phyloP scores from a whole-genome alignment of 2,113 vertebrate species.

The Cacatua alba region DNA sequence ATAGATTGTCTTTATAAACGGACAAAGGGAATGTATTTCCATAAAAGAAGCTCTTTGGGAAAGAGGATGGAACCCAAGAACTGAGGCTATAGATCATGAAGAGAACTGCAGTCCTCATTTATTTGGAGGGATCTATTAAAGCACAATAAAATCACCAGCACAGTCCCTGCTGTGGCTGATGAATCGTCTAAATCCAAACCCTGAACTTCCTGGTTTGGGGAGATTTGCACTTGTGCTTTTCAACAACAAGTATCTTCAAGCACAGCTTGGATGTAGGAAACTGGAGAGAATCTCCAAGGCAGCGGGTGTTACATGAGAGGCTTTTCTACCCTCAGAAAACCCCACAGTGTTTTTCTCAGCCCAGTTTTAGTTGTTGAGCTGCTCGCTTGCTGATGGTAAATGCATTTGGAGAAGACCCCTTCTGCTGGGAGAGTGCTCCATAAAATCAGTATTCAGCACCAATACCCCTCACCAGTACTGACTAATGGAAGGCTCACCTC shows the following conservation, averaged over 20 bases:
- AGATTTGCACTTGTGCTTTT: background rate
- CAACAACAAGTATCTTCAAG: background rate
- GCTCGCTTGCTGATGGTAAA: background rate
- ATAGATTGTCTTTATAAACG: background rate
- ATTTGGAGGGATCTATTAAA: background rate
- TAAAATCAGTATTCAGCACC: background rate
- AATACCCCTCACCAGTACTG: background rate
- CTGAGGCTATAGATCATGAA: background rate
- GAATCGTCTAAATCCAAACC: background rate
- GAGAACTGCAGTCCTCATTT: background rate
- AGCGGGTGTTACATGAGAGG: background rate
- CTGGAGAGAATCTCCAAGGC: background rate
- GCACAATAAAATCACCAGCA: background rate
- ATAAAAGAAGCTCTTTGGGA: background rate
- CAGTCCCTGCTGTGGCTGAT: background rate
- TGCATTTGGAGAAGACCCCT: background rate
- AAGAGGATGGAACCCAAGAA: background rate
- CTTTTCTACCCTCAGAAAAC: background rate
- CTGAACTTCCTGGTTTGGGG: background rate
- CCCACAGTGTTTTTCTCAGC: background rate
- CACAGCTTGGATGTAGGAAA: background rate
- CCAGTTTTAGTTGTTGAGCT: background rate
- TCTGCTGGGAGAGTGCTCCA: fast-evolving
- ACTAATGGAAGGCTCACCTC: background rate
- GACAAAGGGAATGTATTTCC: background rate